Conservation (phyloP, 2,888 invertebrate genomes). For the Leucophenga montana region DNA sequence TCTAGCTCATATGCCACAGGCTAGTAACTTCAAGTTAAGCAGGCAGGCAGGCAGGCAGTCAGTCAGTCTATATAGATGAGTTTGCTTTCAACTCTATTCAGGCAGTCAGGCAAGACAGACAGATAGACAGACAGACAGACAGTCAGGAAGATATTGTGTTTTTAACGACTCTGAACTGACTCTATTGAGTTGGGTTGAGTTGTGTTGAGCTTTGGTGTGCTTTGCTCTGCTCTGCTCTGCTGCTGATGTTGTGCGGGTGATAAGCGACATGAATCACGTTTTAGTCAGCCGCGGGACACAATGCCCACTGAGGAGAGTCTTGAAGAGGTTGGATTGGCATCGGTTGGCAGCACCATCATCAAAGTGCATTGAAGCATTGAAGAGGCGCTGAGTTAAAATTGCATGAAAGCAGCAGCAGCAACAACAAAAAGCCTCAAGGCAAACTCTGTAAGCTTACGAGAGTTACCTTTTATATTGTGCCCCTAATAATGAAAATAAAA, state of each 20-base stretch:
- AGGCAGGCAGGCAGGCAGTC: not conserved
- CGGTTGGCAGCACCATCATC: not conserved
- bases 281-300: conserved; percentile 62
- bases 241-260: conserved; percentile 63
- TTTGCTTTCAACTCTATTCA: too few relatives aligned
- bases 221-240: too few relatives aligned
- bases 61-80: too few relatives aligned
- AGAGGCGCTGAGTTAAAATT: not conserved
- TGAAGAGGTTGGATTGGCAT: not conserved
- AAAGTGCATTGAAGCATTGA: not conserved
- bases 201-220: too few relatives aligned
- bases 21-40: conserved; percentile 1
- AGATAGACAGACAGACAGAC: too few relatives aligned
- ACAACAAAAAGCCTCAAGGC: not conserved
- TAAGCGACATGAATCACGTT: conserved; percentile 67
- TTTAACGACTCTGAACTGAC: not conserved
- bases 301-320: not conserved
- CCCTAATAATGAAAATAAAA: too few relatives aligned
- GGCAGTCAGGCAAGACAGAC: too few relatives aligned
- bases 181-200: too few relatives aligned
- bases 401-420: not conserved
- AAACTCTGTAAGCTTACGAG: too few relatives aligned
- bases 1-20: conserved; percentile 11
- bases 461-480: too few relatives aligned
- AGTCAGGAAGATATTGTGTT: not conserved